Evolutionary conservation across 2,797 vertebrate genomes (phyloP).

Genomic region (Parauchenoglanis ngamensis): DNA sequence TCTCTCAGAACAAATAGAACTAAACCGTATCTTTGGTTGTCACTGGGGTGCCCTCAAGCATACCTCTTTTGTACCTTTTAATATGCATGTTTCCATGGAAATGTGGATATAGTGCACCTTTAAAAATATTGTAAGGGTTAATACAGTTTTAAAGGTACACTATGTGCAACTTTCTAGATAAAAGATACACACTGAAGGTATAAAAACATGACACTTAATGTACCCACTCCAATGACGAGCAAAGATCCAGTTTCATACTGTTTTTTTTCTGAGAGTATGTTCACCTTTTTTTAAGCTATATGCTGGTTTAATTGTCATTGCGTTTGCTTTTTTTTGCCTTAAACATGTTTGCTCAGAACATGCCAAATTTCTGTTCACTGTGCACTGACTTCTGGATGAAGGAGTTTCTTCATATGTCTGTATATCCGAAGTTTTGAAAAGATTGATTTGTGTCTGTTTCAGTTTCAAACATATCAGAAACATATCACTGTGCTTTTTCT

Average conservation of each 20-base stretch:
- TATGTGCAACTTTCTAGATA: not conserved
- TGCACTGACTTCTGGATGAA: conserved; percentile 25
- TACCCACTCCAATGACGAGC: not conserved
- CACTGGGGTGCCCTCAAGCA: too few relatives aligned
- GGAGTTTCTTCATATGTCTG: not conserved
- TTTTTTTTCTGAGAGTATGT: not conserved
- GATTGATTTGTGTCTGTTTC: not conserved
- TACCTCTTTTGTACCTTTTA: not conserved
- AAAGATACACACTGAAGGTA: not conserved
- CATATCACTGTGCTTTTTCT: conserved; percentile 76
- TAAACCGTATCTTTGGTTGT: not conserved
- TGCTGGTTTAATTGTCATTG: not conserved
- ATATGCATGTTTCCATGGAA: not conserved
- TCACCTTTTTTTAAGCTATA: not conserved
- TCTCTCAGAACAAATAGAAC: not conserved
- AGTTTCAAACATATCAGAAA: conserved; percentile 50
- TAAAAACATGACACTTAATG: not conserved
- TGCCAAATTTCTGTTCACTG: conserved; percentile 25
- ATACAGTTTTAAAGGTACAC: not conserved
- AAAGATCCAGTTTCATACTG: not conserved
- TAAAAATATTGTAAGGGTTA: not conserved
- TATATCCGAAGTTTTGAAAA: not conserved
- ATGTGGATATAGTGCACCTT: not conserved
- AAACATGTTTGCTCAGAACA: conserved; percentile 15
- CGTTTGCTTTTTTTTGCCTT: not conserved